Conservation (phyloP, 2,797 vertebrate genomes). For the Pelobates cultripes region DNA sequence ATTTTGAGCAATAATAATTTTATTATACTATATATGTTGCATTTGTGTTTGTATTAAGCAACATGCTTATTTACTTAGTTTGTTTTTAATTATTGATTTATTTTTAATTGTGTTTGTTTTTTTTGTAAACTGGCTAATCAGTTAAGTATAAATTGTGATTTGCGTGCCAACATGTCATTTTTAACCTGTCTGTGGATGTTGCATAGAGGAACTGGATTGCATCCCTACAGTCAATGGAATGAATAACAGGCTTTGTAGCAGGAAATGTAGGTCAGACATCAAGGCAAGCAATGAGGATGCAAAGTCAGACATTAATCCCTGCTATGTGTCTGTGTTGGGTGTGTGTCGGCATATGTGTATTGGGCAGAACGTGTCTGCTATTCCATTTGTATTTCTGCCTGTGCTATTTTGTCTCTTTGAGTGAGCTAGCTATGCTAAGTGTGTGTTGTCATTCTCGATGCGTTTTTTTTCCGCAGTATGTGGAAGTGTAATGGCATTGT, state of each 20-base stretch:
- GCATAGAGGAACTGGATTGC: background rate
- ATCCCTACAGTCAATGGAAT: background rate
- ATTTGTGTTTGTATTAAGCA: too few species aligned
- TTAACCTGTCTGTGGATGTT: background rate
- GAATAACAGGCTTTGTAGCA: slow-evolving; percentile 14
- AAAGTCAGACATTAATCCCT: slow-evolving; percentile 18
- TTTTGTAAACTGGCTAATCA: too few species aligned
- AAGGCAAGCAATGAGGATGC: slow-evolving; percentile 37
- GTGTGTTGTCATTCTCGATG: background rate
- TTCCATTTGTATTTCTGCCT: slow-evolving; percentile 16
- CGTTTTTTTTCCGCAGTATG: background rate
- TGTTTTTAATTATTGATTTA: too few species aligned
- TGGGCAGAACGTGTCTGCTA: slow-evolving; percentile 31
- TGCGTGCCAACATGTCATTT: background rate
- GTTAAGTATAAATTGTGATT: background rate
- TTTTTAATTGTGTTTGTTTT: too few species aligned
- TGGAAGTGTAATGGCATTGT: background rate
- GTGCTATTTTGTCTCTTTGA: background rate
- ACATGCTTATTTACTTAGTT: too few species aligned
- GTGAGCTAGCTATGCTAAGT: too few species aligned
- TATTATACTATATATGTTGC: too few species aligned
- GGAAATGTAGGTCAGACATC: slow-evolving; percentile 49
- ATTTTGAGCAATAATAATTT: too few species aligned
- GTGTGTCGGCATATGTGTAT: slow-evolving; percentile 28
- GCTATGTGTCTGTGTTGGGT: slow-evolving; percentile 27